Evolutionary conservation across 2,797 vertebrate genomes (phyloP).

Genomic region (Oreonectes daqikongensis): DNA sequence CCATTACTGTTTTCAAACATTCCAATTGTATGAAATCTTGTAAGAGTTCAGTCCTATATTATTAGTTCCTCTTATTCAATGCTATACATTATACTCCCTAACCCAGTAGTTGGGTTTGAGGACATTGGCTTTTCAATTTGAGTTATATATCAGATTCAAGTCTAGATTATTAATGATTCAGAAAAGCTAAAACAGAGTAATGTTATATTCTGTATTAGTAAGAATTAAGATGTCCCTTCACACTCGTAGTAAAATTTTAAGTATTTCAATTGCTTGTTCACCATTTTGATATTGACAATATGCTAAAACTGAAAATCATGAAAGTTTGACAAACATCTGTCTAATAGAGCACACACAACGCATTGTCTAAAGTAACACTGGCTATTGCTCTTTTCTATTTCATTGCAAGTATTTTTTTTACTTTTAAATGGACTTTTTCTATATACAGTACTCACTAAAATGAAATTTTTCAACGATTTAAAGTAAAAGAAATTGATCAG

Average conservation of each 20-base stretch:
- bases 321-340: not conserved
- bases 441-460: constrained; percentile 32
- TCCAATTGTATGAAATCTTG: not conserved
- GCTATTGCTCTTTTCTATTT: constrained; percentile 30
- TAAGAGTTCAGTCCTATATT: not conserved
- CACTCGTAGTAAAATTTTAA: not conserved
- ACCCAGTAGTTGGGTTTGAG: not conserved
- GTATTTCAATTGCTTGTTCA: constrained; percentile 3
- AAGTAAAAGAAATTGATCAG: constrained; percentile 47
- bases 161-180: not conserved
- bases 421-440: constrained; percentile 39
- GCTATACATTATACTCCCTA: constrained; percentile 1
- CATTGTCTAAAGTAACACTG: constrained; percentile 18
- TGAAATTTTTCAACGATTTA: constrained; percentile 47
- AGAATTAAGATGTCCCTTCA: not conserved
- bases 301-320: not conserved
- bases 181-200: not conserved
- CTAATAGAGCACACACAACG: constrained; percentile 13
- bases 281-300: constrained; percentile 4
- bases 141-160: not conserved
- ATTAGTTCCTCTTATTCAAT: not conserved
- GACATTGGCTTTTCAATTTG: not conserved
- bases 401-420: constrained; percentile 29
- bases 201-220: not conserved
- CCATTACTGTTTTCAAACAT: constrained; percentile 28